Base-by-base conservation (phyloP, 1,140 invertebrate genomes). In the Drosophila nigrodunni region DNA sequence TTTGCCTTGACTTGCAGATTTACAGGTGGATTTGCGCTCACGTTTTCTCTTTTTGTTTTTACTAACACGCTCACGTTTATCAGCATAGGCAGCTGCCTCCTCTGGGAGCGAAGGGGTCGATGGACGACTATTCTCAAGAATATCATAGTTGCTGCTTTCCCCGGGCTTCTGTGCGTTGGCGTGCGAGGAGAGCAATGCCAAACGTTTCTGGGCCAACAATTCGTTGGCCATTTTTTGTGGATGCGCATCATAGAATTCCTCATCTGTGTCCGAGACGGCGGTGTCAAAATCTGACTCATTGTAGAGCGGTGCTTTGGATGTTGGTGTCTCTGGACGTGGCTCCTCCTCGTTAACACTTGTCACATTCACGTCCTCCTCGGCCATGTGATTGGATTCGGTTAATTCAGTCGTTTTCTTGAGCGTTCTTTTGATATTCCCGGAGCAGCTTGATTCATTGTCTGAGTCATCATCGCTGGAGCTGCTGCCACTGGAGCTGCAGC, bases 181-280 rank as follows among this genome's bases (percentile, higher is more conserved):
- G 1, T 95, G 94, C 44, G 95, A 79, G 2, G 94, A 78, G 81
- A 96, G 92, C 39, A 96, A 71, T 70, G 96, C 95, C 78, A 96
- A 95, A 6, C 95, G 94, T 92, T 96, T 96, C 78, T 97, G 95
- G 8, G 94, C 94, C 21, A 96, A 79, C 52, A 96, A 59, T 91
- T 96, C 96, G 61, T 94, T 95, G 1, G 95, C 95, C 47, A 96
- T 86, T 70, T 94, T 94, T 74, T 96, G 95, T 1, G 96, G 96
- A 93, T 96, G 94, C 78, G 96, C 94, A 90, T 97, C 96, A 90
- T 97, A 97, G 92, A 97, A 97, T 76, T 97, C 96, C 93, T 97
- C 96, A 90, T 97, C 97, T 2, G 96, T 97, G 46, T 96, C 96
- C 35, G 96, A 96, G 90, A 97, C 95, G 25, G 95, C 95, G 0